phyloP scores from a whole-genome alignment of 2,113 vertebrate species.

The Capreolus pygargus region DNA sequence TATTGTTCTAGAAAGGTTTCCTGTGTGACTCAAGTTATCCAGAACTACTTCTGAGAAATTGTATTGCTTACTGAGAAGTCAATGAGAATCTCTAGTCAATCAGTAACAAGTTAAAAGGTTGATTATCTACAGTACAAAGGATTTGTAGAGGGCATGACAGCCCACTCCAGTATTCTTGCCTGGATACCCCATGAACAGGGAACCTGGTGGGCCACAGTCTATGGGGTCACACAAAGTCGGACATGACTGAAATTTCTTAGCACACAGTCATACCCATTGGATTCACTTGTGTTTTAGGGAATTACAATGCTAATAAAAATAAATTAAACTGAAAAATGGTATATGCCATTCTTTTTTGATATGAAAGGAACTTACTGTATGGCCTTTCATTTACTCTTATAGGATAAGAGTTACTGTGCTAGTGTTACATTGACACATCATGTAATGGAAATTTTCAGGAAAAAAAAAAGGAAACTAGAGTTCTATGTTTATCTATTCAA shows the following conservation, averaged over 20 bases:
- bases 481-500: not conserved
- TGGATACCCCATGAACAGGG: not conserved
- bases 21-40: not conserved
- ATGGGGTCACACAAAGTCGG: not conserved
- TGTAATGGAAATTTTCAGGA: not conserved
- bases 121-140: not conserved
- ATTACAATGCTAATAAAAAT: not conserved
- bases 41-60: not conserved
- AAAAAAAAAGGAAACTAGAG: not conserved
- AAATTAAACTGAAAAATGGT: not conserved
- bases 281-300: not conserved
- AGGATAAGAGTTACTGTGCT: not conserved
- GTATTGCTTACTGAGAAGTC: not conserved
- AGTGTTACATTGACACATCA: not conserved
- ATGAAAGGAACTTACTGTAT: not conserved
- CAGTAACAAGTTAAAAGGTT: not conserved
- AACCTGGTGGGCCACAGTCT: not conserved
- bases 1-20: not conserved
- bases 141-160: not conserved
- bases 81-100: not conserved
- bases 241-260: not conserved
- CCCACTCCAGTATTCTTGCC: not conserved
- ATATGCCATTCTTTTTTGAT: not conserved
- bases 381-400: not conserved
- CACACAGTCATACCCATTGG: not conserved